Percentiles rank a stretch among this genome's conserved stretches.
Evolutionary conservation across 2,888 invertebrate genomes (phyloP).

Genomic region (Melangyna quadrimaculata): DNA sequence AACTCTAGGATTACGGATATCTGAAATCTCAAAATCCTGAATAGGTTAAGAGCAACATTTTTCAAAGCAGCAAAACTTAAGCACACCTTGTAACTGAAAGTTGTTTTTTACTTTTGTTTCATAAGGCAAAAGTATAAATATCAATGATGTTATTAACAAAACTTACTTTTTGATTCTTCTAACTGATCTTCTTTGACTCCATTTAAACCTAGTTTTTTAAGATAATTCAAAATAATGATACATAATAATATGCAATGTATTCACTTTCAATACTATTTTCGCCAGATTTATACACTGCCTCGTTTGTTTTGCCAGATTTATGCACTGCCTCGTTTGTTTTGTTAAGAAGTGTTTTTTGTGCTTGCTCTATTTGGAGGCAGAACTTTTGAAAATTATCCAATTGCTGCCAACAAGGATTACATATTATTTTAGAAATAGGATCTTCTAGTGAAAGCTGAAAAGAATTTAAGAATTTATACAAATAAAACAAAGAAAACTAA

Average conservation of each 20-base stretch:
- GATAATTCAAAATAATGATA: neutral
- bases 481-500: neutral
- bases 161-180: neutral
- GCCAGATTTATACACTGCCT: neutral
- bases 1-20: no score
- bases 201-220: neutral
- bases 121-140: no score
- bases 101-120: no score
- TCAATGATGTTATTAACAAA: neutral
- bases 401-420: constrained; percentile 65
- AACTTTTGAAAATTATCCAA: constrained; percentile 69
- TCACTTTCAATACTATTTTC: neutral
- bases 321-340: no score
- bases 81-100: no score
- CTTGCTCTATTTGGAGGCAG: constrained; percentile 50
- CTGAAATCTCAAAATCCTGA: no score
- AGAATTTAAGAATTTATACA: neutral
- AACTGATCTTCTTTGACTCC: neutral
- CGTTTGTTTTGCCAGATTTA: neutral
- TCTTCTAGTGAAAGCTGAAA: constrained; percentile 41
- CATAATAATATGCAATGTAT: neutral
- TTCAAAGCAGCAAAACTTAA: no score
- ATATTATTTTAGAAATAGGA: constrained; percentile 61
- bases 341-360: constrained; percentile 36
- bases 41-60: no score